phyloP scores from a whole-genome alignment of 1,140 invertebrate species.

The Aphidius gifuensis region DNA sequence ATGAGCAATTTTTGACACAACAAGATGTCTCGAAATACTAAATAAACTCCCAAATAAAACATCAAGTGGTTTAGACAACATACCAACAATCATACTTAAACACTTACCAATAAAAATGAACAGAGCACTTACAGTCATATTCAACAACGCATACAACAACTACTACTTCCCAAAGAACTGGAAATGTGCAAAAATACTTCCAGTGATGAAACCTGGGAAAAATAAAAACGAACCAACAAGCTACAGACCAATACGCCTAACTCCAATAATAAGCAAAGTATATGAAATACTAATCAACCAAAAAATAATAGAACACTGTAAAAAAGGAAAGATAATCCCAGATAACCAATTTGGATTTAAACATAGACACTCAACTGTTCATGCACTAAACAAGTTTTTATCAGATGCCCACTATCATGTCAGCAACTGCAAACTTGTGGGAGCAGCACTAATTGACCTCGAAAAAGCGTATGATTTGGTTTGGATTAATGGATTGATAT shows the following conservation, averaged over 20 bases:
- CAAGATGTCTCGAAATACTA: not conserved
- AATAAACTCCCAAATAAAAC: slow-evolving; percentile 22
- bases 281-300: slow-evolving; percentile 19
- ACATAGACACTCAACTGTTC: slow-evolving; percentile 9
- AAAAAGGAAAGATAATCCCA: slow-evolving; percentile 14
- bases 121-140: slow-evolving; percentile 10
- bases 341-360: slow-evolving; percentile 17
- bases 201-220: slow-evolving; percentile 13
- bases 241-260: slow-evolving; percentile 21
- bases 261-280: slow-evolving; percentile 12
- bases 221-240: slow-evolving; percentile 1
- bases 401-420: slow-evolving; percentile 11
- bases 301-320: not conserved
- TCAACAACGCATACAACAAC: slow-evolving; percentile 23
- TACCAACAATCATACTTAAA: slow-evolving; percentile 14
- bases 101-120: slow-evolving; percentile 9
- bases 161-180: slow-evolving; percentile 18
- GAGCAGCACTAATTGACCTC: slow-evolving; percentile 12
- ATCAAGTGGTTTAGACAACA: slow-evolving; percentile 12
- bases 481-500: slow-evolving; percentile 14
- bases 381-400: slow-evolving; percentile 18
- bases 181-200: slow-evolving; percentile 18
- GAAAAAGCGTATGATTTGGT: slow-evolving; percentile 12
- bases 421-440: not conserved
- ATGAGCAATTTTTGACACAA: not conserved